Base-by-base conservation (phyloP, 2,113 vertebrate genomes). In the Siphamia tubifer region DNA sequence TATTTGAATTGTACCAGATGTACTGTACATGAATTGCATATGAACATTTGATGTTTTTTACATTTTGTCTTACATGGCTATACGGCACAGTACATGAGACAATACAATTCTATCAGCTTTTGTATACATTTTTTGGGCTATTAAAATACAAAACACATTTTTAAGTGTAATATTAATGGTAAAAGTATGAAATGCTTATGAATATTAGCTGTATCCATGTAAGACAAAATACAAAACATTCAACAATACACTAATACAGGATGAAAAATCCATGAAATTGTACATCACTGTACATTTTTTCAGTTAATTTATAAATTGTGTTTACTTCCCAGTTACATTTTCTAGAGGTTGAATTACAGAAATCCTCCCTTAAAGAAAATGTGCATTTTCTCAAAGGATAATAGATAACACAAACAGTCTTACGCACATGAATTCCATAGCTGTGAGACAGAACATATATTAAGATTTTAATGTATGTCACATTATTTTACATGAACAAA, bases 201-300 rank as follows among this genome's bases (percentile, higher is more conserved):
- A 65, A 58, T 34, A 53, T 51, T 60, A 49, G 69, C 4, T 28
- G 61, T 53, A 63, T 24, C 76, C 15, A 68, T 58, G 13, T 34
- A 9, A 30, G 32, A 78, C 57, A 78, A 74, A 79, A 67, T 48
- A 38, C 17, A 34, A 2, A 58, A n/a, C n/a, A n/a, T n/a, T n/a
- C n/a, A 66, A 30, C 11, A 9, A 4, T 24, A 39, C 8, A 66
- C 15, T 23, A 20, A 31, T 19, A 19, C 11, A n/a, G n/a, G n/a
- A n/a, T n/a, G n/a, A n/a, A n/a, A n/a, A n/a, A n/a, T n/a, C n/a
- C n/a, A n/a, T n/a, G n/a, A n/a, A n/a, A n/a, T n/a, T n/a, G n/a
- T n/a, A n/a, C n/a, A n/a, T n/a, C n/a, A n/a, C n/a, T n/a, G n/a
- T n/a, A n/a, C n/a, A n/a, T n/a, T n/a, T n/a, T n/a, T n/a, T n/a